These are phyloP conservation scores for Crotalus viridis DNA, from an alignment of 2,113 vertebrate species.

Conservation along the genomic window DNA sequence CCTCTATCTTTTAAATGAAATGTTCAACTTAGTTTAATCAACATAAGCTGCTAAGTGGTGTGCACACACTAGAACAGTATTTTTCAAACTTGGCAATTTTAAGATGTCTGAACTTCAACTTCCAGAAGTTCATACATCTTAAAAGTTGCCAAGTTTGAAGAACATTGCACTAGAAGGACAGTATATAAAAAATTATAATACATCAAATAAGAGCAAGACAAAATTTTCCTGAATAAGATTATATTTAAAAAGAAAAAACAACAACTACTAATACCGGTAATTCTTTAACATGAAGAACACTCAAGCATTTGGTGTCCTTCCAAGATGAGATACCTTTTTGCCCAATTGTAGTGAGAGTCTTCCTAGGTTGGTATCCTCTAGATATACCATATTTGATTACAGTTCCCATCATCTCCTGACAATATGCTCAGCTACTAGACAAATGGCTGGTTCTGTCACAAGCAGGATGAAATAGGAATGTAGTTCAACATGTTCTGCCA, in stretches of 20 bases:
- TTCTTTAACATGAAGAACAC: neutral
- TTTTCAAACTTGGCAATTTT: neutral
- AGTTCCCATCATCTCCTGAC: neutral
- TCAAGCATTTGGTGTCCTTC: neutral
- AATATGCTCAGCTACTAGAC: neutral
- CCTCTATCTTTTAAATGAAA: neutral
- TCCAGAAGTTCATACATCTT: neutral
- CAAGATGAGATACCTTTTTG: neutral
- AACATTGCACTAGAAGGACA: neutral
- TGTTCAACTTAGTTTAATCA: neutral
- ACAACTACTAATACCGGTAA: no score
- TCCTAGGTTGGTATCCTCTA: neutral
- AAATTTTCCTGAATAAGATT: neutral
- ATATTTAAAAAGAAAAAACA: neutral
- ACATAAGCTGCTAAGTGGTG: neutral
- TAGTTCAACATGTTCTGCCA: neutral
- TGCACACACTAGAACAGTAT: neutral
- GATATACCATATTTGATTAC: neutral
- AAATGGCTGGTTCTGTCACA: neutral
- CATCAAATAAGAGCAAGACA: neutral
- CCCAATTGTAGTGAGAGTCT: neutral
- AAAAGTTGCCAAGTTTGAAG: neutral
- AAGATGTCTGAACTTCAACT: neutral
- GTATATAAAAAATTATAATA: neutral
- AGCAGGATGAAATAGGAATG: neutral